These are phyloP conservation scores for Periplaneta americana DNA, from an alignment of 1,140 invertebrate species.

Conservation along the genomic window DNA sequence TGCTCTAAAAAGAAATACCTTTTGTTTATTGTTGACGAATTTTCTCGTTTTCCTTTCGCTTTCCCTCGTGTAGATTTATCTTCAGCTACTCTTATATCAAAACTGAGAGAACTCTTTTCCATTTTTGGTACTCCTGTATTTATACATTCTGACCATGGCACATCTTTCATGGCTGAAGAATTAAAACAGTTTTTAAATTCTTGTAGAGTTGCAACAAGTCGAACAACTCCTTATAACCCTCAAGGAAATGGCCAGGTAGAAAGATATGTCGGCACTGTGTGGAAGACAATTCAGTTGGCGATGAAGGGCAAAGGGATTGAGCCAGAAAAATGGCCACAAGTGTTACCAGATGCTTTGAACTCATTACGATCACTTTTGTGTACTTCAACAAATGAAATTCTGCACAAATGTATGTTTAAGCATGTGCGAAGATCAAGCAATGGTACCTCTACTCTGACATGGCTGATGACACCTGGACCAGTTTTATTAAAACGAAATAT, in stretches of 20 bases:
- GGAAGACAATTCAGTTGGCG: conserved; percentile 20
- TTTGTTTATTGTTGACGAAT: conserved; percentile 30
- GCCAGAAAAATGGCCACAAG: conserved; percentile 10
- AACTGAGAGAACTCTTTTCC: conserved; percentile 22
- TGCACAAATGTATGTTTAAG: conserved; percentile 6
- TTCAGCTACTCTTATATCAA: conserved; percentile 20
- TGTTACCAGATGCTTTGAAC: conserved; percentile 4
- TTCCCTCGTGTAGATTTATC: conserved; percentile 24
- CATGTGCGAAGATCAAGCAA: not conserved
- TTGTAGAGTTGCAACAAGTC: conserved; percentile 17
- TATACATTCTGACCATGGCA: conserved; percentile 26
- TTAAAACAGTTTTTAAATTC: conserved; percentile 13
- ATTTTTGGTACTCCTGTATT: conserved; percentile 23
- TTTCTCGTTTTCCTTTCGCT: conserved; percentile 31
- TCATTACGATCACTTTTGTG: conserved; percentile 15
- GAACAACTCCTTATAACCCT: conserved; percentile 20
- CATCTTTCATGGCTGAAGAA: conserved; percentile 25
- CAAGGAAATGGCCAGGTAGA: conserved; percentile 18
- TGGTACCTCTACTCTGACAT: not conserved
- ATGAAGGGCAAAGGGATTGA: conserved; percentile 7
- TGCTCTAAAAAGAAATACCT: conserved; percentile 25
- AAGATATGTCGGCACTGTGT: conserved; percentile 23
- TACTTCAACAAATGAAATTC: conserved; percentile 12
- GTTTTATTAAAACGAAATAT: conserved; percentile 6
- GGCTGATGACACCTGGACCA: conserved; percentile 4